These are phyloP conservation scores for Conus betulinus DNA, from an alignment of 1,140 invertebrate species.

Conservation along the genomic window DNA sequence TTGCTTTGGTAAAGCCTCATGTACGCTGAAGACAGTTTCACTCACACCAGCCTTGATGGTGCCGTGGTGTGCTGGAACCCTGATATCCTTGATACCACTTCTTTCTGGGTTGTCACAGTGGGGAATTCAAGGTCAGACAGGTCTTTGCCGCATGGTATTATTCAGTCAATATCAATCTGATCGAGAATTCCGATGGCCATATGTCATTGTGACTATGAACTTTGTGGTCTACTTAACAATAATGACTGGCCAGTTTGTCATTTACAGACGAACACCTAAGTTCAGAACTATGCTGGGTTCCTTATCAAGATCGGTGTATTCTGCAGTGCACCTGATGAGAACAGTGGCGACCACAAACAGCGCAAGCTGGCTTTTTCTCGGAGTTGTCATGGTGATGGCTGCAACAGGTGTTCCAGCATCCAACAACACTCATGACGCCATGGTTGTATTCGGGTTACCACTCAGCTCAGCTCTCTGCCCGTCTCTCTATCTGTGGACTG, in stretches of 20 bases:
- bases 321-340: neutral
- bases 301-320: neutral
- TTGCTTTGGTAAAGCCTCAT: neutral
- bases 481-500: neutral
- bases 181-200: neutral
- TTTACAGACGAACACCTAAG: neutral
- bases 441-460: neutral
- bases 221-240: neutral
- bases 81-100: neutral
- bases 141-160: neutral
- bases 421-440: neutral
- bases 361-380: neutral
- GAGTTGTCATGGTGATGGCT: neutral
- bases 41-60: neutral
- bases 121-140: neutral
- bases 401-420: neutral
- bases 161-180: neutral
- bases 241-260: neutral
- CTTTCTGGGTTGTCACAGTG: neutral
- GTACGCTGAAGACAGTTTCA: neutral
- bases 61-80: neutral
- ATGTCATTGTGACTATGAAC: neutral
- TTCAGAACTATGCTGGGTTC: neutral
- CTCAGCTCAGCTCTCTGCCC: neutral
- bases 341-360: neutral